These are phyloP conservation scores for Tupiocoris notatus DNA, from an alignment of 2,888 invertebrate species.

Conservation along the genomic window DNA sequence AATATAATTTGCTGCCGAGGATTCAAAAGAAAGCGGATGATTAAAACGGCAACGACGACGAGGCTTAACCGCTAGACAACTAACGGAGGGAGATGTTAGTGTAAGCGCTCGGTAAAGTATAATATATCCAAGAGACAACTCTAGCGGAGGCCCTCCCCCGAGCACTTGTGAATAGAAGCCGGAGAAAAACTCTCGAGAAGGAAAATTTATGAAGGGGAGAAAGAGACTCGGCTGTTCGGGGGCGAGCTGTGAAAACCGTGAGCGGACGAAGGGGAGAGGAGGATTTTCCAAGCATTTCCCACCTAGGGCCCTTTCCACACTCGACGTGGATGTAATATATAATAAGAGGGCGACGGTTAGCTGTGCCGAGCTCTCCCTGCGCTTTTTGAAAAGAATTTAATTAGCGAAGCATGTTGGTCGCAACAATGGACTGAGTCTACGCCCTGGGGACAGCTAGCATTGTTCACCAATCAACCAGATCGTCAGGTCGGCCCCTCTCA, in stretches of 20 bases:
- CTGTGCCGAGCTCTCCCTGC: neutral
- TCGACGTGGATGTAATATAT: slow-evolving; percentile 36
- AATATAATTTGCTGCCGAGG: too few species aligned
- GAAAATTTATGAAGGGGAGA: slow-evolving; percentile 27
- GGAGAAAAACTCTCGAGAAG: slow-evolving; percentile 34
- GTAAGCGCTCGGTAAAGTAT: slow-evolving; percentile 23
- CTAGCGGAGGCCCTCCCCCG: neutral
- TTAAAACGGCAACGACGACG: neutral
- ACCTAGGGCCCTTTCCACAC: slow-evolving; percentile 6
- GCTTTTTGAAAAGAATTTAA: slow-evolving; percentile 36
- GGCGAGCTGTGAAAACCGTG: neutral
- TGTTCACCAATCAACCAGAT: slow-evolving; percentile 40
- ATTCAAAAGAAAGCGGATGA: too few species aligned
- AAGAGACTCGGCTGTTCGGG: neutral
- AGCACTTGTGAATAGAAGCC: slow-evolving; percentile 28
- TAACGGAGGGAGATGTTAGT: neutral
- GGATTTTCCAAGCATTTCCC: neutral
- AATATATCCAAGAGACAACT: slow-evolving; percentile 38
- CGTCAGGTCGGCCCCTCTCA: slow-evolving; percentile 21
- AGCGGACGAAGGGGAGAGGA: neutral
- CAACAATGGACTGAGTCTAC: slow-evolving; percentile 37
- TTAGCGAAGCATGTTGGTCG: slow-evolving; percentile 41
- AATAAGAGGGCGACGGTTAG: slow-evolving; percentile 24
- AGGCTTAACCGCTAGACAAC: neutral
- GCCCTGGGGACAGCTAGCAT: slow-evolving; percentile 25